These are phyloP conservation scores for Drosophila bocqueti DNA, from an alignment of 1,140 invertebrate species.

Conservation along the genomic window DNA sequence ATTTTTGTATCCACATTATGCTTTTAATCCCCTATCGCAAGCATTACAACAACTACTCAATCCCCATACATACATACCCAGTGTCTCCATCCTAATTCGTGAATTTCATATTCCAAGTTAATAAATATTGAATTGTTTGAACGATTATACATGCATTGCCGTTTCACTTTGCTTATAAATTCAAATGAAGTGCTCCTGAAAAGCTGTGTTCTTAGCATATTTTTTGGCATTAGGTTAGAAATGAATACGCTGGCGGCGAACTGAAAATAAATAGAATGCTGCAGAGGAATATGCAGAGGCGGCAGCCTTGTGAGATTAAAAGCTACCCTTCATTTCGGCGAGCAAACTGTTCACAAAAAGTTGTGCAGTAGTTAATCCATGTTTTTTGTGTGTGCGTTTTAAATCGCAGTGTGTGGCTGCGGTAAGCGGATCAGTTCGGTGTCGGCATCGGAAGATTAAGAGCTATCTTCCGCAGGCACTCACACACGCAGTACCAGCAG, in stretches of 20 bases:
- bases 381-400: constrained; percentile 25
- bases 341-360: constrained; percentile 16
- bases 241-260: constrained; percentile 1
- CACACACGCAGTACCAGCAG: background rate
- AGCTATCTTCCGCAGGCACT: constrained; percentile 15
- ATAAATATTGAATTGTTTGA: constrained; percentile 55
- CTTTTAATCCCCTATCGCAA: constrained; percentile 39
- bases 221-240: constrained; percentile 4
- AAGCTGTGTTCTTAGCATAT: constrained; percentile 9
- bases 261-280: constrained; percentile 1
- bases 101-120: constrained; percentile 28
- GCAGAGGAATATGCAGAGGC: background rate
- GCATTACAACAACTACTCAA: constrained; percentile 36
- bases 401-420: constrained; percentile 18
- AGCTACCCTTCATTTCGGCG: background rate
- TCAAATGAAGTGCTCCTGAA: background rate
- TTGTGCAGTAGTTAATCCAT: constrained; percentile 13
- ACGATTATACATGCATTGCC: constrained; percentile 11
- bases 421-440: constrained; percentile 26
- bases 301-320: constrained; percentile 9
- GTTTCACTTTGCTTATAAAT: background rate
- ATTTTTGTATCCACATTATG: constrained; percentile 39
- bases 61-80: background rate
- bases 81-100: constrained; percentile 25
- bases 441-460: constrained; percentile 25